These are phyloP conservation scores for Nemoura dubitans DNA, from an alignment of 2,888 invertebrate genomes.

Conservation along the genomic window DNA sequence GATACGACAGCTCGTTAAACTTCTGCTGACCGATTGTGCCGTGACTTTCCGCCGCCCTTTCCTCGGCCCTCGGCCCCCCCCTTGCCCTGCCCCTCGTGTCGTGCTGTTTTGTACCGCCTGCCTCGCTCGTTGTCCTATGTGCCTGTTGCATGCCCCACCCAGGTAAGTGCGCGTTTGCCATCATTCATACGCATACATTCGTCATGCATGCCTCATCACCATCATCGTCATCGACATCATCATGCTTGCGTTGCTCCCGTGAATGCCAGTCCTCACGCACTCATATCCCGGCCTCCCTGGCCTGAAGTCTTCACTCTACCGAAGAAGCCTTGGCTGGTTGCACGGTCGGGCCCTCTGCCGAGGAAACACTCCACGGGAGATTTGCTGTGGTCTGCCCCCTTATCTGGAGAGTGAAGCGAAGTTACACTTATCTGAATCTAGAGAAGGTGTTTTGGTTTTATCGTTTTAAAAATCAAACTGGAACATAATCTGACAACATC, in stretches of 20 bases:
- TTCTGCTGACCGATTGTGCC: conserved; percentile 40
- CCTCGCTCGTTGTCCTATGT: conserved; percentile 15
- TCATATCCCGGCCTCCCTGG: conserved; percentile 31
- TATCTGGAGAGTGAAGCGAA: too few relatives aligned
- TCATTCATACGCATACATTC: background rate
- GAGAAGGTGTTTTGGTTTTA: too few relatives aligned
- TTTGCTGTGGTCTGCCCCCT: too few relatives aligned
- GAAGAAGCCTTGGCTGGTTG: background rate
- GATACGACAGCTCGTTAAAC: conserved; percentile 41
- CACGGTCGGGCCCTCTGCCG: background rate
- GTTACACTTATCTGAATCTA: too few relatives aligned
- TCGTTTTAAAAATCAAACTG: too few relatives aligned
- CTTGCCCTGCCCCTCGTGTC: background rate
- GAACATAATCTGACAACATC: too few relatives aligned
- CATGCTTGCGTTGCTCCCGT: conserved; percentile 20
- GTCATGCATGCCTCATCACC: background rate
- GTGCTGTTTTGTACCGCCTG: conserved; percentile 30
- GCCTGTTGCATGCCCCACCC: conserved; percentile 47
- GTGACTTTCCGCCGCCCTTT: background rate
- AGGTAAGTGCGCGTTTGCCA: conserved; percentile 45
- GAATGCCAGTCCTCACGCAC: conserved; percentile 32
- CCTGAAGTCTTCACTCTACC: conserved; percentile 39
- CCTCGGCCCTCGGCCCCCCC: conserved; percentile 10
- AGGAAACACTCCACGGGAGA: background rate
- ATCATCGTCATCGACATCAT: background rate